A percentile compares a stretch with the other conserved stretches of the same genome.
Evolutionary conservation across 2,888 invertebrate species (phyloP).

Genomic region (Tipula unca): DNA sequence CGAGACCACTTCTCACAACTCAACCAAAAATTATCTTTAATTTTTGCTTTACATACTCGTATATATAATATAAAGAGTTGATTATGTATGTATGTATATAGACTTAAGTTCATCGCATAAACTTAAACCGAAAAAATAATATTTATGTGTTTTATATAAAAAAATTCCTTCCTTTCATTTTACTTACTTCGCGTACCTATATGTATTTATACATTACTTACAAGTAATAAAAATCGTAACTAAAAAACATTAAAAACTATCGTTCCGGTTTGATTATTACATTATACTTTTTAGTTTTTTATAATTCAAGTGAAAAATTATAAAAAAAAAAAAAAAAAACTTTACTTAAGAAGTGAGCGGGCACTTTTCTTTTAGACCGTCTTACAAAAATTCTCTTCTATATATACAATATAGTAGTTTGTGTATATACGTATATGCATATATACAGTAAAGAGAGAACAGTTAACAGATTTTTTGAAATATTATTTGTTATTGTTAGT

Average conservation of each 20-base stretch:
- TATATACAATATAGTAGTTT: not conserved
- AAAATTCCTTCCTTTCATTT: not conserved
- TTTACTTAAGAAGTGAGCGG: not conserved
- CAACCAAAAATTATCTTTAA: not conserved
- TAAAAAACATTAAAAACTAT: not conserved
- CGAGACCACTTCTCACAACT: not conserved
- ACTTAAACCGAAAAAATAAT: not conserved
- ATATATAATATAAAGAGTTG: not conserved
- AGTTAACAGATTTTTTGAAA: not conserved
- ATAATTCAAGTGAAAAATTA: constrained; percentile 1
- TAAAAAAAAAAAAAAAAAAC: not conserved
- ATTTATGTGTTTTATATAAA: no score
- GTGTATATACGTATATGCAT: not conserved
- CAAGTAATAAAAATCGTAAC: not conserved
- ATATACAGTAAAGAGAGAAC: not conserved
- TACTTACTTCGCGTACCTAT: not conserved
- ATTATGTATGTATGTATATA: no score
- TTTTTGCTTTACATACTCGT: not conserved
- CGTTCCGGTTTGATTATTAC: constrained; percentile 14
- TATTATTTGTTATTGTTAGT: constrained; percentile 8
- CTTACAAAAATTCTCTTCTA: not conserved
- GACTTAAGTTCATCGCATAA: constrained; percentile 1
- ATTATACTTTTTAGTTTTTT: not conserved
- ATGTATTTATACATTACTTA: not conserved
- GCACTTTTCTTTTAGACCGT: not conserved